Evolutionary conservation across 2,888 invertebrate species (phyloP).

Genomic region (Pterostichus madidus): DNA sequence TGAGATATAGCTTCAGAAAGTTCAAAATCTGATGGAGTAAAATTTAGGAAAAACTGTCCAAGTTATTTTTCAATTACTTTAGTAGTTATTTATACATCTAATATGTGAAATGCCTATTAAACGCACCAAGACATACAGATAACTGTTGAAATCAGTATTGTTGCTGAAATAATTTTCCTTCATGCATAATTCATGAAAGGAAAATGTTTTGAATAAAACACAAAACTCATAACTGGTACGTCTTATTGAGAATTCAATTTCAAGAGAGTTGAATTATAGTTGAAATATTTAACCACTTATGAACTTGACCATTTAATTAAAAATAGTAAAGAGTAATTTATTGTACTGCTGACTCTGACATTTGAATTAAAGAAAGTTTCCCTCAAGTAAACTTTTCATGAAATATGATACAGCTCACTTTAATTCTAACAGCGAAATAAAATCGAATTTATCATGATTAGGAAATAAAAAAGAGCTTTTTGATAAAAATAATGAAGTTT

Average conservation of each 20-base stretch:
- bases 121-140: too few species aligned
- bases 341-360: slow-evolving; percentile 20
- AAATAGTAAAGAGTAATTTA: slow-evolving; percentile 43
- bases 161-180: neutral
- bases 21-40: too few species aligned
- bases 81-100: too few species aligned
- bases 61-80: too few species aligned
- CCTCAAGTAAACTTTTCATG: neutral
- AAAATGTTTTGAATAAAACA: slow-evolving; percentile 14
- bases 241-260: slow-evolving; percentile 48
- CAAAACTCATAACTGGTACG: neutral
- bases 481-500: neutral
- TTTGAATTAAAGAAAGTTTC: slow-evolving; percentile 35
- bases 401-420: slow-evolving; percentile 19
- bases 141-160: too few species aligned
- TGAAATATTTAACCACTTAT: slow-evolving; percentile 31
- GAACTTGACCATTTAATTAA: slow-evolving; percentile 53
- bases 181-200: slow-evolving; percentile 18
- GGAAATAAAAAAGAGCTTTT: neutral
- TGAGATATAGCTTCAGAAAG: too few species aligned
- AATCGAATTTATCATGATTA: slow-evolving; percentile 10
- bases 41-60: too few species aligned
- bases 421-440: neutral
- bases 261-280: slow-evolving; percentile 35
- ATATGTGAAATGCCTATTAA: too few species aligned